These are phyloP conservation scores for Ceyx melanurus DNA, from an alignment of 2,113 vertebrate genomes.

Conservation along the genomic window DNA sequence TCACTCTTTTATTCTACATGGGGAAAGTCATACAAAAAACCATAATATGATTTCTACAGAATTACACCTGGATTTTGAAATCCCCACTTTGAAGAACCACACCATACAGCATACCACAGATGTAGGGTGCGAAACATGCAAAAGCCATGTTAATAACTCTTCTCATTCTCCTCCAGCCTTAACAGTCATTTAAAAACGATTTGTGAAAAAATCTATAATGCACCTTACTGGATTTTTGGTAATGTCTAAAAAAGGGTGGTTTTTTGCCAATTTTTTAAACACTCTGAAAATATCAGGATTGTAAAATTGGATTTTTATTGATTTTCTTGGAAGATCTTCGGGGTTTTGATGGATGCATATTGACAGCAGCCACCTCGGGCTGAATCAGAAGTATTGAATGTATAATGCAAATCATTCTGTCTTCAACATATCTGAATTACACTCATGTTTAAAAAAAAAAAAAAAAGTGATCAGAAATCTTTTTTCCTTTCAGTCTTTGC, in stretches of 20 bases:
- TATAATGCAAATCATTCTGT: conserved; percentile 5
- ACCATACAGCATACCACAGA: background rate
- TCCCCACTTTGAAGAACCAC: background rate
- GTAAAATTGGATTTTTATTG: conserved; percentile 42
- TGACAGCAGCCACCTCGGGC: conserved; percentile 13
- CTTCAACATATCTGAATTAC: conserved; percentile 16
- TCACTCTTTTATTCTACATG: background rate
- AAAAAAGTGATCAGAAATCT: background rate
- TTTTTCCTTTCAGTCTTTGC: background rate
- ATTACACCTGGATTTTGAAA: background rate
- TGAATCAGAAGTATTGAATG: conserved; percentile 31
- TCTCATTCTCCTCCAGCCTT: background rate
- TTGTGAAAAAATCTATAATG: conserved; percentile 40
- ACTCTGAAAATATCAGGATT: conserved; percentile 35
- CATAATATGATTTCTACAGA: background rate
- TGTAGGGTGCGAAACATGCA: background rate
- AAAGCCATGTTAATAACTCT: background rate
- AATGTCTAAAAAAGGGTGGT: background rate
- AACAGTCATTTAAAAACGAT: background rate
- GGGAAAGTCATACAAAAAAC: background rate
- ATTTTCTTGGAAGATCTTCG: conserved; percentile 38
- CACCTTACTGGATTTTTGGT: conserved; percentile 1
- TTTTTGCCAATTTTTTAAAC: conserved; percentile 32
- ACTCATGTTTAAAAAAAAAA: background rate
- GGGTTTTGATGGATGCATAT: background rate